A percentile compares a stretch with the other conserved stretches of the same genome.
These are phyloP conservation scores for Dermochelys coriacea DNA, from an alignment of 2,797 vertebrate genomes.

Conservation along the genomic window DNA sequence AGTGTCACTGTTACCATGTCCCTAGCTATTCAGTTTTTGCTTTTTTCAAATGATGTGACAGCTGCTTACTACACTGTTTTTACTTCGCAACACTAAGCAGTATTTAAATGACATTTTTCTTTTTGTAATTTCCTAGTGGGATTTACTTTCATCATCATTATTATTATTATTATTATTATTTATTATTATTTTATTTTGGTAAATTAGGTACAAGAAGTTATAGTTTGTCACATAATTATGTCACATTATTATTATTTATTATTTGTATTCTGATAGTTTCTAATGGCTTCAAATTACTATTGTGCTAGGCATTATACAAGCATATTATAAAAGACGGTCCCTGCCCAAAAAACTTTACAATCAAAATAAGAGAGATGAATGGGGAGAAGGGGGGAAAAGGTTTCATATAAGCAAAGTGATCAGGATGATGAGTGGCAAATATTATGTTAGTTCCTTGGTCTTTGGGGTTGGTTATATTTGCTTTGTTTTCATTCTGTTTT, in stretches of 20 bases:
- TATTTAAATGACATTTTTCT: neutral
- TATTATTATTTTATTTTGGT: constrained; percentile 27
- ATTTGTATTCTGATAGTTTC: neutral
- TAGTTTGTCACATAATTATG: neutral
- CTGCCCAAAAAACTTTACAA: neutral
- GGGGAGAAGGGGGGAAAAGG: neutral
- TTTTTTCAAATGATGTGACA: constrained; percentile 15
- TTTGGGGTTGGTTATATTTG: neutral
- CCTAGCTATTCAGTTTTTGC: constrained; percentile 30
- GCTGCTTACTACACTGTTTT: neutral
- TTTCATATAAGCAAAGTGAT: neutral
- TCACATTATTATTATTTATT: neutral
- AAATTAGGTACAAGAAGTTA: neutral
- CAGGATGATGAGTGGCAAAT: neutral
- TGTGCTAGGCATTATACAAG: neutral
- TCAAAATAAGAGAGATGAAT: neutral
- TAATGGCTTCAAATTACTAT: neutral
- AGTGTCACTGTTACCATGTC: constrained; percentile 2
- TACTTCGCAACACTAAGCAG: neutral
- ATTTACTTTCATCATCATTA: neutral
- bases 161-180: neutral
- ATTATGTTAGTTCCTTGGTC: neutral
- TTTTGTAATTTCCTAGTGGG: neutral
- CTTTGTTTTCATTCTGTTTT: neutral
- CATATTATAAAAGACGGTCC: neutral